phyloP scores from a whole-genome alignment of 2,888 invertebrate genomes.

The Phrixothrix hirtus region DNA sequence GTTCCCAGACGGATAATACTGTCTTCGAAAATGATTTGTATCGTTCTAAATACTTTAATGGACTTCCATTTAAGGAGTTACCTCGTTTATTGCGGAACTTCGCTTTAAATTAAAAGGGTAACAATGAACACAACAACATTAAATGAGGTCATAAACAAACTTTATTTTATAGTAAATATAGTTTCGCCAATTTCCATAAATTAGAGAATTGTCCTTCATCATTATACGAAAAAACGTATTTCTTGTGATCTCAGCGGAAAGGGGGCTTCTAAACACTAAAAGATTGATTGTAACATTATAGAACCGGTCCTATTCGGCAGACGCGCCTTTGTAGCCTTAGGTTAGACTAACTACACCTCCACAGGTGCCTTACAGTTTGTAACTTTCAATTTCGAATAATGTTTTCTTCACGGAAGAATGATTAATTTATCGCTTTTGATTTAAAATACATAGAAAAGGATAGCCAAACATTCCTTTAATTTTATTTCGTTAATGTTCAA shows the following conservation, averaged over 20 bases:
- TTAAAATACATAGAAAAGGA: too few relatives aligned
- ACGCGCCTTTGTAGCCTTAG: slow-evolving; percentile 37
- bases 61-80: slow-evolving; percentile 9
- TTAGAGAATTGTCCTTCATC: slow-evolving; percentile 32
- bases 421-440: too few relatives aligned
- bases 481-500: background rate
- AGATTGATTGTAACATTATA: slow-evolving; percentile 43
- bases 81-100: slow-evolving; percentile 12
- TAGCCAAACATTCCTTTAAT: too few relatives aligned
- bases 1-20: background rate
- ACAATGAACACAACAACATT: slow-evolving; percentile 7
- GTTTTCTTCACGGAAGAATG: slow-evolving; percentile 16
- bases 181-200: slow-evolving; percentile 29
- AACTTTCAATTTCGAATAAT: slow-evolving; percentile 35
- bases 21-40: background rate
- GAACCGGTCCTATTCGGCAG: slow-evolving; percentile 42
- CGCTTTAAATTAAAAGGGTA: slow-evolving; percentile 5
- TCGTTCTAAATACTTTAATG: slow-evolving; percentile 1
- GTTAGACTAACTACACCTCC: slow-evolving; percentile 34
- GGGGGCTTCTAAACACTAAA: slow-evolving; percentile 25
- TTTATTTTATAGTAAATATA: slow-evolving; percentile 12
- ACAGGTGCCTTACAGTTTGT: slow-evolving; percentile 34
- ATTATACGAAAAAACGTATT: slow-evolving; percentile 30
- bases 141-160: slow-evolving; percentile 19
- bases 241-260: slow-evolving; percentile 17